A percentile compares a stretch with the other conserved stretches of the same genome.
phyloP scores from a whole-genome alignment of 1,140 invertebrate genomes.

The Theocolax elegans region DNA sequence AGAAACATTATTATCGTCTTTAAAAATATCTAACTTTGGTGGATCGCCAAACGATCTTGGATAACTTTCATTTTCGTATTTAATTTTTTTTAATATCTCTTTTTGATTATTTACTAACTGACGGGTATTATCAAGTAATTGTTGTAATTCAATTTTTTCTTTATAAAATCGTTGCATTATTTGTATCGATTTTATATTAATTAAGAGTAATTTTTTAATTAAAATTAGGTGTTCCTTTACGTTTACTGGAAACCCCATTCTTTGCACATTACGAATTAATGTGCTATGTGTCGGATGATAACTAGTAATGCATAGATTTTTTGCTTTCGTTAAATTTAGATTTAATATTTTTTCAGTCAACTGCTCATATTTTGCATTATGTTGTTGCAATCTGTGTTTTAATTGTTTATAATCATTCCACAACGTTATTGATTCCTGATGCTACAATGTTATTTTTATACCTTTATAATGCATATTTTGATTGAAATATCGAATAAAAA shows the following conservation, averaged over 20 bases:
- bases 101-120: not conserved
- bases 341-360: slow-evolving; percentile 14
- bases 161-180: slow-evolving; percentile 4
- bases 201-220: slow-evolving; percentile 14
- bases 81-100: slow-evolving; percentile 4
- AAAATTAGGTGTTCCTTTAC: not conserved
- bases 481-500: no score
- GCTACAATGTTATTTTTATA: no score
- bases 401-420: slow-evolving; percentile 22
- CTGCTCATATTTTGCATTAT: not conserved
- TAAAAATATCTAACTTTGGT: not conserved
- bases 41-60: not conserved
- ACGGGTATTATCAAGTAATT: not conserved
- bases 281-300: no score
- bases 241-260: not conserved
- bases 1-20: no score
- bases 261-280: not conserved
- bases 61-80: not conserved
- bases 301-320: not conserved
- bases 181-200: slow-evolving; percentile 5
- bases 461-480: no score
- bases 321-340: slow-evolving; percentile 6
- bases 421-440: not conserved
- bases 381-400: not conserved
- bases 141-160: slow-evolving; percentile 29